Evolutionary conservation across 2,113 vertebrate species (phyloP), one percentile per base, ranked within the genome.

Genomic region (Anolis carolinensis): DNA sequence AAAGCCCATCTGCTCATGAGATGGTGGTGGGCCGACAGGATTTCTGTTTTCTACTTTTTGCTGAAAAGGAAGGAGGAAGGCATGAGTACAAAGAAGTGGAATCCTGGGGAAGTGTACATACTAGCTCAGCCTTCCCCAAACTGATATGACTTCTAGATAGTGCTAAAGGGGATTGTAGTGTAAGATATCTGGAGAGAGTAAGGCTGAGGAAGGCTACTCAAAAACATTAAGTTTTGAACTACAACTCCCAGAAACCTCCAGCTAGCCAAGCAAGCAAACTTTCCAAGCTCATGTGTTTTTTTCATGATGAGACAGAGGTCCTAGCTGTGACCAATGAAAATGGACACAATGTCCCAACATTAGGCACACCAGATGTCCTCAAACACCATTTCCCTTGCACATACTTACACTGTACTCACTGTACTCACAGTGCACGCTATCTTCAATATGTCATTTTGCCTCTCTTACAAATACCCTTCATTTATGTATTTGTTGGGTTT

Each of bases 1-100:
- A 77, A 96, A 89, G 39, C 79, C 93, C 0, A 86, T 83, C 73
- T 63, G 77, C 11, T 89, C 91, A 3, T 52, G 71, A 13, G 71
- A 39, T 21, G 11, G 5, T 23, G 89, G 52, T 32, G 73, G 83
- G 34, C 32, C 80, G n/a, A 67, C 70, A 62, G 79, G 7, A 4
- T 39, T 0, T 0, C 27, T 0, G 13, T 77, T 82, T 1, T 0
- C 18, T 23, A 50, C 0, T 0, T 68, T 82, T 25, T 83, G 90
- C 93, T 94, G 87, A 59, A 0, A 2, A 1, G 65, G 0, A 27
- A 84, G 59, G 52, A 62, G 9, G 79, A 78, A n/a, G 11, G 62
- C 81, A 90, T 44, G 73, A 90, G 79, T 25, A 39, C 25, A 0
- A 1, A 55, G 20, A 36, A 30, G 1, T 21, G 34, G 68, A 62